Evolutionary conservation across 2,888 invertebrate species (phyloP).

Genomic region (Epirrita christyi): DNA sequence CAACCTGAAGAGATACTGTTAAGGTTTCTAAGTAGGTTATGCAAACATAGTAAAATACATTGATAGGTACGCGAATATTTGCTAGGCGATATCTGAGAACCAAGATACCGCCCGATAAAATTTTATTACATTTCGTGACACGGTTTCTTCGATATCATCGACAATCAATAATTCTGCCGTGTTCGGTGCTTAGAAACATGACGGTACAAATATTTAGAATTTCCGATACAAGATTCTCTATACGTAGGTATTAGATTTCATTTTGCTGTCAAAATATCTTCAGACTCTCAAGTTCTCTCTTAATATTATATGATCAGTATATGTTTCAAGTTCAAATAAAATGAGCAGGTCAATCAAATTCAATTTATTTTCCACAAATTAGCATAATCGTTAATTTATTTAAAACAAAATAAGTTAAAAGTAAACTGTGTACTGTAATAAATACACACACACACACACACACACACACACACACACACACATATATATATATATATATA

Average conservation of each 20-base stretch:
- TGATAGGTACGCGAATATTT: slow-evolving; percentile 44
- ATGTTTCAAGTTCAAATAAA: too few species aligned
- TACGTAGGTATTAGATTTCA: slow-evolving; percentile 21
- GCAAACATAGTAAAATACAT: slow-evolving; percentile 40
- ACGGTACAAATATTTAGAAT: slow-evolving; percentile 20
- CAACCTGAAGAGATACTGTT: slow-evolving; percentile 4
- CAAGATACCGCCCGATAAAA: slow-evolving; percentile 63
- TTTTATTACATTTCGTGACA: slow-evolving; percentile 66
- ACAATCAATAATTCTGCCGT: slow-evolving; percentile 50
- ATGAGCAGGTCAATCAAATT: too few species aligned
- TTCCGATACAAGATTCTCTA: slow-evolving; percentile 16
- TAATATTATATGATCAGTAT: too few species aligned
- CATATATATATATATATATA: too few species aligned
- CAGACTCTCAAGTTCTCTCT: background rate
- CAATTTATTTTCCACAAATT: too few species aligned
- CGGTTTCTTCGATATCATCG: slow-evolving; percentile 52
- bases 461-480: too few species aligned
- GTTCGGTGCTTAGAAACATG: slow-evolving; percentile 21
- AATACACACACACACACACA: too few species aligned
- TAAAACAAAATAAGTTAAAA: too few species aligned
- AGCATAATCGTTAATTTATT: too few species aligned
- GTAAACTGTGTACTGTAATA: too few species aligned
- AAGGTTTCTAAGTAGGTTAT: slow-evolving; percentile 38
- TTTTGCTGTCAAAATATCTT: background rate
- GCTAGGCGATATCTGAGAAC: slow-evolving; percentile 45